Evolutionary conservation across 2,888 invertebrate species (phyloP).

Genomic region (Coremacera marginata): DNA sequence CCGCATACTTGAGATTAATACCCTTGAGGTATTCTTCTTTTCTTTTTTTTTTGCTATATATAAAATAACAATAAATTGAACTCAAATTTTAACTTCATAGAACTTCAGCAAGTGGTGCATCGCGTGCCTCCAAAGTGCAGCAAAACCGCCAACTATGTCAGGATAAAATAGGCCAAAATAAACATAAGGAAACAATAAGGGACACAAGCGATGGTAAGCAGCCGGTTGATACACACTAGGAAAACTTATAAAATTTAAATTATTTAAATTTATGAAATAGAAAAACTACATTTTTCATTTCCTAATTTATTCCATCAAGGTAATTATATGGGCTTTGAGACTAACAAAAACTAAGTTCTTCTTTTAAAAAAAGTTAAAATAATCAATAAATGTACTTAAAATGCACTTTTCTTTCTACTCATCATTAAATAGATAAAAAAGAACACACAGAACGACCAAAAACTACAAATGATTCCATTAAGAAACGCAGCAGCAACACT

Average conservation of each 20-base stretch:
- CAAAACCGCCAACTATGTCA: constrained; percentile 68
- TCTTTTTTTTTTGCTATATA: neutral
- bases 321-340: too few species aligned
- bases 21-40: constrained; percentile 57
- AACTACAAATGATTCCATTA: constrained; percentile 32
- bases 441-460: constrained; percentile 28
- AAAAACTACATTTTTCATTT: too few species aligned
- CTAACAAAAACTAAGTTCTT: too few species aligned
- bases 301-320: too few species aligned
- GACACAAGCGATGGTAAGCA: constrained; percentile 49
- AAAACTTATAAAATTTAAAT: neutral
- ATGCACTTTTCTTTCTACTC: neutral
- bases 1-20: constrained; percentile 67
- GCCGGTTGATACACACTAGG: neutral
- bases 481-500: constrained; percentile 20
- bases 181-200: constrained; percentile 54
- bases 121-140: constrained; percentile 66
- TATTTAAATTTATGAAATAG: too few species aligned
- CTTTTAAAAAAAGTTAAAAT: too few species aligned
- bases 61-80: neutral
- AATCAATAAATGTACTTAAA: neutral
- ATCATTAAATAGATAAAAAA: neutral
- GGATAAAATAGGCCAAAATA: constrained; percentile 64
- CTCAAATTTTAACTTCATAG: constrained; percentile 47
- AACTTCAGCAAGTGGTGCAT: constrained; percentile 65